phyloP scores from a whole-genome alignment of 92 coral and sea anemone species.

The Micromussa lordhowensis region DNA sequence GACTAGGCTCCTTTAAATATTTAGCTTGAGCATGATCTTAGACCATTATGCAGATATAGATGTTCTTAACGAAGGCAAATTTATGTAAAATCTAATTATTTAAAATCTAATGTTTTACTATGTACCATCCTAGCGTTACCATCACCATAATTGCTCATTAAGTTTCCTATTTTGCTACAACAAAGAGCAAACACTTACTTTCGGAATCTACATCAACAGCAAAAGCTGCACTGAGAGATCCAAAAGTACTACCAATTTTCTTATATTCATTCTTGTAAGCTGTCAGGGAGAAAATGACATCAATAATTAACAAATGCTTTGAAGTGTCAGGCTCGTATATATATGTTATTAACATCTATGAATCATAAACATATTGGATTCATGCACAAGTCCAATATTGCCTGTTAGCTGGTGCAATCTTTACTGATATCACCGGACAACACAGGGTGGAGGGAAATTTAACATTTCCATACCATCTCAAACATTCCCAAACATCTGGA shows the following conservation, averaged over 20 bases:
- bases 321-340: background rate
- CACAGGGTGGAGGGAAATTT: background rate
- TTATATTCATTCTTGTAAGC: constrained; percentile 87
- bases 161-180: background rate
- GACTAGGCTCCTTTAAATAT: too few relatives aligned
- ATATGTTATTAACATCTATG: background rate
- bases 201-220: constrained; percentile 75
- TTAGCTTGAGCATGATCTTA: too few relatives aligned
- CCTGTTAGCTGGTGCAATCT: background rate
- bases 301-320: background rate
- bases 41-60: too few relatives aligned
- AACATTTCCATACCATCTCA: background rate
- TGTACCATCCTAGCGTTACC: too few relatives aligned
- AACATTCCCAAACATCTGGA: background rate
- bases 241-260: constrained; percentile 87
- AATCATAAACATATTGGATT: too few relatives aligned
- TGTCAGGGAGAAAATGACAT: constrained; percentile 20
- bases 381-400: too few relatives aligned
- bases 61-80: too few relatives aligned
- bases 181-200: constrained; percentile 65
- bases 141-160: too few relatives aligned
- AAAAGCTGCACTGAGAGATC: constrained; percentile 78
- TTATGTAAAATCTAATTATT: too few relatives aligned
- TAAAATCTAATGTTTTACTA: too few relatives aligned
- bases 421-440: background rate